These are phyloP conservation scores for Resseliella maxima DNA, from an alignment of 2,888 invertebrate genomes.

Conservation along the genomic window DNA sequence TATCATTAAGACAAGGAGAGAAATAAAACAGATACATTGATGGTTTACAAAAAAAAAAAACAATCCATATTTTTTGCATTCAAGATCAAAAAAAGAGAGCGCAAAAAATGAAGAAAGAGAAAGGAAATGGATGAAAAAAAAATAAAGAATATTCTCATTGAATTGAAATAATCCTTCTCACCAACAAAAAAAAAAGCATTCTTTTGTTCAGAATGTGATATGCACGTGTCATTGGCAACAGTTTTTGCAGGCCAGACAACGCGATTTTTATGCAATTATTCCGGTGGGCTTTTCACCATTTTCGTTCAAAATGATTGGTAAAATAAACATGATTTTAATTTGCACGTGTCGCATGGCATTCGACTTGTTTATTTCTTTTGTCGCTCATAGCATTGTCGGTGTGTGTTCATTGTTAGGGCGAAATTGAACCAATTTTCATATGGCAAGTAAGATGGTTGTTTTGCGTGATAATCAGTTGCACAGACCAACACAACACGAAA, in stretches of 20 bases:
- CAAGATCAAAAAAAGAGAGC: no score
- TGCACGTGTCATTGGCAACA: neutral
- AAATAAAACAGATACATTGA: no score
- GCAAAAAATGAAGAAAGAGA: neutral
- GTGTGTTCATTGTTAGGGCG: neutral
- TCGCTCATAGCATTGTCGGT: neutral
- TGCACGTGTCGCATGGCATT: conserved; percentile 54
- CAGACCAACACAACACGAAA: no score
- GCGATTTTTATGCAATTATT: neutral
- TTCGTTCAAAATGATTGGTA: conserved; percentile 6
- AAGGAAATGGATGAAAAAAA: neutral
- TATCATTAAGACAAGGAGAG: neutral
- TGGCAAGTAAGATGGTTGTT: conserved; percentile 7
- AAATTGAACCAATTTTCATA: conserved; percentile 48
- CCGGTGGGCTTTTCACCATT: neutral
- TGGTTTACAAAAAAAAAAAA: neutral
- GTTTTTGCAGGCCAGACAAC: neutral
- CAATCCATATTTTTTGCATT: neutral
- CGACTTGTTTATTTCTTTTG: neutral
- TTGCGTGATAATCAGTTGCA: conserved; percentile 1
- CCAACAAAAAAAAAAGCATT: neutral
- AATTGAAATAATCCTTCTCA: conserved; percentile 40
- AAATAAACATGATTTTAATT: conserved; percentile 54
- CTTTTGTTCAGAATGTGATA: neutral
- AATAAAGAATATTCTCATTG: conserved; percentile 6